These are phyloP conservation scores for Fistularia commersonii DNA, from an alignment of 2,797 vertebrate genomes.

Conservation along the genomic window DNA sequence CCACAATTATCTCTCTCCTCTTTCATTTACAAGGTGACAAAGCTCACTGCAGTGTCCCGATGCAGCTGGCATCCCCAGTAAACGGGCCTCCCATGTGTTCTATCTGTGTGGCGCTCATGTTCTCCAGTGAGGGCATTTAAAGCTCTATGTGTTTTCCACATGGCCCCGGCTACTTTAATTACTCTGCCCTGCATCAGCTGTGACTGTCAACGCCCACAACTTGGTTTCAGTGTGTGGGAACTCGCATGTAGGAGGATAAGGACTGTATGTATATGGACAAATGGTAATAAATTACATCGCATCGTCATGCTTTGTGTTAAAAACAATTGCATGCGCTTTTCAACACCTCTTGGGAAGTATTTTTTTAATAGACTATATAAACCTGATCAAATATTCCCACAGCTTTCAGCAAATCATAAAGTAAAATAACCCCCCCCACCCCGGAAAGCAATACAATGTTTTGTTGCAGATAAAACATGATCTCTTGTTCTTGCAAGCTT, in stretches of 20 bases:
- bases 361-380: too few relatives aligned
- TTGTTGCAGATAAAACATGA: too few relatives aligned
- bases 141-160: slow-evolving; percentile 77
- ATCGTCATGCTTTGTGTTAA: too few relatives aligned
- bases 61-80: slow-evolving; percentile 73
- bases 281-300: too few relatives aligned
- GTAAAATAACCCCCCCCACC: too few relatives aligned
- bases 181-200: slow-evolving; percentile 63
- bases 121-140: slow-evolving; percentile 71
- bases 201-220: slow-evolving; percentile 60
- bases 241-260: slow-evolving; percentile 48
- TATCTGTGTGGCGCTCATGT: slow-evolving; percentile 66
- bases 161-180: slow-evolving; percentile 71
- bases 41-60: slow-evolving; percentile 60
- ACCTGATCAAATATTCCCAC: too few relatives aligned
- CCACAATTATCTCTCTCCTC: slow-evolving; percentile 30
- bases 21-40: slow-evolving; percentile 77
- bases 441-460: too few relatives aligned
- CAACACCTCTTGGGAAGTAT: too few relatives aligned
- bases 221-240: slow-evolving; percentile 67
- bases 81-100: slow-evolving; percentile 64
- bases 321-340: too few relatives aligned
- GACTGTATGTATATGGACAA: slow-evolving; percentile 1
- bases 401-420: too few relatives aligned
- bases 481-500: too few relatives aligned